Base-by-base conservation (phyloP, 1,140 invertebrate species). In the Pseudomyrmex pallidus region DNA sequence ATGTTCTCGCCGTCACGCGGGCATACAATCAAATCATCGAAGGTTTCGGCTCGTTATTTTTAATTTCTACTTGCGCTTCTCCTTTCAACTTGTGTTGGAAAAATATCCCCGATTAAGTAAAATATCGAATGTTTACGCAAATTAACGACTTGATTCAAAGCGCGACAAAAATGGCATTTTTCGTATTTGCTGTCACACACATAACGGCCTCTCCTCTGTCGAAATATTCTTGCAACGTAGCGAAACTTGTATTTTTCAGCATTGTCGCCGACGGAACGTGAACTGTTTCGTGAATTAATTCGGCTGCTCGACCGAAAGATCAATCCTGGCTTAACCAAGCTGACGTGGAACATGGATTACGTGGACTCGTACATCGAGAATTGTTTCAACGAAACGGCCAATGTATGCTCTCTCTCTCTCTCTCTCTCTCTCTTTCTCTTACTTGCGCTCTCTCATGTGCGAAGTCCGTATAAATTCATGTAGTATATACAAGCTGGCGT, bases 1-100 rank as follows among this genome's bases (percentile, higher is more conserved):
- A 96, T 85, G 96, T 98, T 0, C 90, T 97, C 12, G 94, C 96
- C 1, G 96, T 98, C 1, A 96, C 97, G 1, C 94, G 96, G 25
- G 96, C 97, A 57, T 98, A 98, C 91, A 98, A 98, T 93, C 96
- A 96, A 89, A 97, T 98, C 50, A 90, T 98, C 9, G 57, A 91
- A 85, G 90, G 94, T 94, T 35, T 35, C 5, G 5, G 35, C 1
- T 50, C 12, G 56, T 25, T 48, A 1, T 7, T 44, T 44, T 20
- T 13, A 56, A 67, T 68, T 20, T 25, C 25, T 22, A 22, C 2
- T 48, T 44, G 44, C 4, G n/a, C 63, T 68, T 78, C 15, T 59
- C 2, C 35, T 35, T 22, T 44, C 9, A 59, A 25, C 17, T 66
- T 35, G 10, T 35, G 46, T 70, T 48, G 15, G 25, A 59, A 48